phyloP scores from a whole-genome alignment of 2,888 invertebrate genomes.

The Cephus sareptanus region DNA sequence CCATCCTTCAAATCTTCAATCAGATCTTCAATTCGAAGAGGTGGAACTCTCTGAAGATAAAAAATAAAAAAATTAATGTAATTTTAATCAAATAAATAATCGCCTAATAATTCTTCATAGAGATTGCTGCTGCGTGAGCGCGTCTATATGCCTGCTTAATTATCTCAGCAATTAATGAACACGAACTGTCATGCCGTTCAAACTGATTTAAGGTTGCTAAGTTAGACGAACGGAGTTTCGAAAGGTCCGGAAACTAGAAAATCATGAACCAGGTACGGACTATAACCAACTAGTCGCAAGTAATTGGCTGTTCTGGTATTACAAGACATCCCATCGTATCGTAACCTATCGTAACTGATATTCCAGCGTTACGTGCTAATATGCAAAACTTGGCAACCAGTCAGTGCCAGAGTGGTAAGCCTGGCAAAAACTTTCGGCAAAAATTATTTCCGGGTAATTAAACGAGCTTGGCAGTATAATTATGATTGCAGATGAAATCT shows the following conservation, averaged over 20 bases:
- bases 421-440: constrained; percentile 34
- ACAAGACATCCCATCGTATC: constrained; percentile 31
- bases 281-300: constrained; percentile 22
- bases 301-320: constrained; percentile 9
- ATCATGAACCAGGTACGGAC: constrained; percentile 52
- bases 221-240: neutral
- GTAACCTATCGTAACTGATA: constrained; percentile 27
- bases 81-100: too few species aligned
- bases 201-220: too few species aligned
- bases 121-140: too few species aligned
- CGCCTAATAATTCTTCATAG: too few species aligned
- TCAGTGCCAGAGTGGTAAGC: constrained; percentile 16
- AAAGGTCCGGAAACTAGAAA: constrained; percentile 51
- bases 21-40: constrained; percentile 91
- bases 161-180: too few species aligned
- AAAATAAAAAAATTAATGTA: neutral
- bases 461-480: too few species aligned
- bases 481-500: too few species aligned
- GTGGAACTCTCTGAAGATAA: constrained; percentile 86
- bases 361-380: constrained; percentile 24
- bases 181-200: too few species aligned
- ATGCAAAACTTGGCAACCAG: constrained; percentile 9
- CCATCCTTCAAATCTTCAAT: constrained; percentile 98
- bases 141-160: too few species aligned
- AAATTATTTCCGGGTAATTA: constrained; percentile 21